These are phyloP conservation scores for Sinocyclocheilus grahami DNA, from an alignment of 2,113 vertebrate species.

Conservation along the genomic window DNA sequence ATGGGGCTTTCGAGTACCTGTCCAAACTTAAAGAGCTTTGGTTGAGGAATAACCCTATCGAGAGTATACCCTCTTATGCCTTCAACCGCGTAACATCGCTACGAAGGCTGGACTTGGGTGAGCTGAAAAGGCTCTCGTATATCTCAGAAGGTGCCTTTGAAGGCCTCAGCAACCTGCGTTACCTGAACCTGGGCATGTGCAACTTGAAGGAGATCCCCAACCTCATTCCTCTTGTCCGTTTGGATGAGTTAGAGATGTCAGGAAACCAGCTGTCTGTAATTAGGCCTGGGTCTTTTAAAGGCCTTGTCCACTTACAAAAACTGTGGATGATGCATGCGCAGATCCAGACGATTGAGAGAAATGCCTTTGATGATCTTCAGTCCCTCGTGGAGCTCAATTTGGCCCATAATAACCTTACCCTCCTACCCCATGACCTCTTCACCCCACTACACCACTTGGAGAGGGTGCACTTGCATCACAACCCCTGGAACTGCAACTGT, in stretches of 20 bases:
- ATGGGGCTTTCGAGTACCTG: constrained; percentile 98
- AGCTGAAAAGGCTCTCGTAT: constrained; percentile 95
- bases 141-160: constrained; percentile 99
- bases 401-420: constrained; percentile 96
- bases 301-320: constrained; percentile 96
- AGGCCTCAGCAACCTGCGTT: constrained; percentile 97
- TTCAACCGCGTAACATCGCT: constrained; percentile 98
- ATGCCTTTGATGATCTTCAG: constrained; percentile 98
- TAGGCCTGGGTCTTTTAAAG: constrained; percentile 95
- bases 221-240: constrained; percentile 92
- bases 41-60: constrained; percentile 97
- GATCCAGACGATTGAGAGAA: constrained; percentile 97
- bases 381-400: constrained; percentile 97
- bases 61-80: constrained; percentile 98
- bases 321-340: constrained; percentile 99
- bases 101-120: constrained; percentile 92
- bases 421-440: constrained; percentile 98
- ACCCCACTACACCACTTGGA: constrained; percentile 93
- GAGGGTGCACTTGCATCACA: constrained; percentile 97
- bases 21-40: constrained; percentile 99
- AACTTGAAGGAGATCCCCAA: constrained; percentile 99
- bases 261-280: constrained; percentile 94
- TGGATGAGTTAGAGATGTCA: constrained; percentile 98
- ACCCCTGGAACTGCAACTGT: constrained; percentile 99
- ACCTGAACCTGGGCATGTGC: constrained; percentile 99